Evolutionary conservation across 1,140 invertebrate genomes (phyloP).

Genomic region (Lordiphosa stackelbergi): DNA sequence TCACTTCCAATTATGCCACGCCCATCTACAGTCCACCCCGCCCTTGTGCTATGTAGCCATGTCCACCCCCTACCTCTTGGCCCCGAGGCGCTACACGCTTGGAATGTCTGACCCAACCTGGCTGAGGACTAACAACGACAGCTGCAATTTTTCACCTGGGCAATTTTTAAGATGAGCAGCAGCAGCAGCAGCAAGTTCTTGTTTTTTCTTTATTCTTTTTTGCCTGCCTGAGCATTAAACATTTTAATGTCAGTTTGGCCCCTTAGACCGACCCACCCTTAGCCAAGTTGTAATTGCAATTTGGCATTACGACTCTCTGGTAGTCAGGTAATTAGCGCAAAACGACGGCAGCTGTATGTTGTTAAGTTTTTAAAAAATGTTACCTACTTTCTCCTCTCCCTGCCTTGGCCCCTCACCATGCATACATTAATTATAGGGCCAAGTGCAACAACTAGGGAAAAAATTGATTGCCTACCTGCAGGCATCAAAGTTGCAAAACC

Average conservation of each 20-base stretch:
- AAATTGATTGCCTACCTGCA: conserved; percentile 72
- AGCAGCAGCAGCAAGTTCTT: conserved; percentile 24
- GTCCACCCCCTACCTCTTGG: background rate
- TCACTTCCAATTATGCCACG: conserved; percentile 33
- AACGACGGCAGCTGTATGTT: conserved; percentile 15
- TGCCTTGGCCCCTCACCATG: conserved; percentile 19
- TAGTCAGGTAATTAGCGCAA: conserved; percentile 63
- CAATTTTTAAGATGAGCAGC: conserved; percentile 73
- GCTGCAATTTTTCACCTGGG: conserved; percentile 76
- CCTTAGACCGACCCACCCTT: background rate
- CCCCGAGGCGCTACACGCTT: conserved; percentile 27
- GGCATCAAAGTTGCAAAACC: conserved; percentile 70
- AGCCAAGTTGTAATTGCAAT: conserved; percentile 65
- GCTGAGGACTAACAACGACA: conserved; percentile 57
- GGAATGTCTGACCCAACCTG: conserved; percentile 31
- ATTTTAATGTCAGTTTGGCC: conserved; percentile 67
- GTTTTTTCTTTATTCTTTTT: conserved; percentile 39
- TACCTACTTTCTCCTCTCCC: conserved; percentile 36
- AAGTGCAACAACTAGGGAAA: conserved; percentile 52
- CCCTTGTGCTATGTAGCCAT: background rate
- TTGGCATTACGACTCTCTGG: conserved; percentile 61
- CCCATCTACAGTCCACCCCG: background rate
- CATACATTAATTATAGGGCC: conserved; percentile 70
- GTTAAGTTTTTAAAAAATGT: conserved; percentile 52
- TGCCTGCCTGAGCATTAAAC: conserved; percentile 66